Evolutionary conservation across 2,888 invertebrate genomes (phyloP).

Genomic region (Epicampocera succincta): DNA sequence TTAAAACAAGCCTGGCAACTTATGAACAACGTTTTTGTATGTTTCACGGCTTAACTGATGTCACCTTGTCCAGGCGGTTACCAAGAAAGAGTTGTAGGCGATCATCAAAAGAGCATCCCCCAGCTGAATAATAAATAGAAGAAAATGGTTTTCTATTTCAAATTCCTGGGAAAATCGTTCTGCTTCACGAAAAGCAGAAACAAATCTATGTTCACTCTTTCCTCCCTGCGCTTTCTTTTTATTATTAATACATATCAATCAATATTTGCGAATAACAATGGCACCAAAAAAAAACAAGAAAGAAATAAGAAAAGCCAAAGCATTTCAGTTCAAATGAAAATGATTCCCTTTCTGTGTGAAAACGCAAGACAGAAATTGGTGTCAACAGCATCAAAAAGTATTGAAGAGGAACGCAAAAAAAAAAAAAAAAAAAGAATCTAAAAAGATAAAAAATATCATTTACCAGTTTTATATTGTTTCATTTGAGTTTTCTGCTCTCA

Average conservation of each 20-base stretch:
- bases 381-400: slow-evolving; percentile 60
- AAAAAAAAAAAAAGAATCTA: slow-evolving; percentile 12
- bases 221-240: not conserved
- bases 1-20: too few species aligned
- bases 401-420: slow-evolving; percentile 10
- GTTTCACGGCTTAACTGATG: too few species aligned
- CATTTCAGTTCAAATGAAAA: slow-evolving; percentile 25
- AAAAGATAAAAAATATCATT: slow-evolving; percentile 46
- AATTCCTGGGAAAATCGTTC: too few species aligned
- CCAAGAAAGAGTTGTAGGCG: too few species aligned
- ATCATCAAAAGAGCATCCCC: too few species aligned
- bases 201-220: too few species aligned
- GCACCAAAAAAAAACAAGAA: not conserved
- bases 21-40: too few species aligned
- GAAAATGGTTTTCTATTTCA: too few species aligned
- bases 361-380: slow-evolving; percentile 43
- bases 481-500: not conserved
- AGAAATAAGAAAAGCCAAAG: not conserved
- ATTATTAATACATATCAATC: slow-evolving; percentile 43
- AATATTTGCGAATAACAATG: slow-evolving; percentile 23
- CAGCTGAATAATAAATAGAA: too few species aligned
- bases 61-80: too few species aligned
- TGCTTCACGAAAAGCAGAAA: too few species aligned
- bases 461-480: slow-evolving; percentile 56
- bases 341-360: slow-evolving; percentile 11